Evolutionary conservation across 92 coral and sea anemone species (phyloP), one percentile per base, ranked within the genome.

Genomic region (Palythoa caribaeorum): DNA sequence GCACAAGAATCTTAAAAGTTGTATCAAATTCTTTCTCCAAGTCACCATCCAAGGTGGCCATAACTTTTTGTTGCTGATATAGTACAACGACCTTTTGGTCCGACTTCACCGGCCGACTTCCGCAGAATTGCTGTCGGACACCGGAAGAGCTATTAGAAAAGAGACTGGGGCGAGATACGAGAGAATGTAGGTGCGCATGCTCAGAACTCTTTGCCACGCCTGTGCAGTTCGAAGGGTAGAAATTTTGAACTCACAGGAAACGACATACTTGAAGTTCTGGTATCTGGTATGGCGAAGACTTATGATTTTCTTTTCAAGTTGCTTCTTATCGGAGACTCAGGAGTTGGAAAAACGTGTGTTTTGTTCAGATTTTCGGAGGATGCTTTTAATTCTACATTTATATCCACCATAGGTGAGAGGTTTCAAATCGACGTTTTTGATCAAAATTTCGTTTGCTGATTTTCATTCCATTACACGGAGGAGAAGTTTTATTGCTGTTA

Each of bases 291-390:
- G 99, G 99, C 99, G 89, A 97, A 97, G 91, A 97, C 97, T 76
- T 97, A 97, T 92, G 99, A 97, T 95, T 97, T 97, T 78, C 98
- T 97, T 90, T 97, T 97, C 88, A 97, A 97, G 83, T 81, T 97
- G 66, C 93, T 97, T 80, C 93, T 97, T 47, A 97, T 97, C 12
- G 99, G 99, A 68, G 99, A 97, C 79, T 94, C 98, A 52, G 99
- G 99, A 71, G 99, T 97, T 77, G 99, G 98, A 73, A 97, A 97
- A 90, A 97, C 99, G 28, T 94, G 94, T 77, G 96, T 94, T 50
- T 77, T 97, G 86, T 97, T 97, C 87, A 89, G 99, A 79, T 97
- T 97, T 86, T 97, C 99, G 47, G 99, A 97, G 86, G 99, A 97
- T 91, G 99, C 99, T 55, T 97, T 97, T 77, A 97, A 97, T 80